Evolutionary conservation across 2,888 invertebrate species (phyloP).

Genomic region (Notocelia uddmanniana): DNA sequence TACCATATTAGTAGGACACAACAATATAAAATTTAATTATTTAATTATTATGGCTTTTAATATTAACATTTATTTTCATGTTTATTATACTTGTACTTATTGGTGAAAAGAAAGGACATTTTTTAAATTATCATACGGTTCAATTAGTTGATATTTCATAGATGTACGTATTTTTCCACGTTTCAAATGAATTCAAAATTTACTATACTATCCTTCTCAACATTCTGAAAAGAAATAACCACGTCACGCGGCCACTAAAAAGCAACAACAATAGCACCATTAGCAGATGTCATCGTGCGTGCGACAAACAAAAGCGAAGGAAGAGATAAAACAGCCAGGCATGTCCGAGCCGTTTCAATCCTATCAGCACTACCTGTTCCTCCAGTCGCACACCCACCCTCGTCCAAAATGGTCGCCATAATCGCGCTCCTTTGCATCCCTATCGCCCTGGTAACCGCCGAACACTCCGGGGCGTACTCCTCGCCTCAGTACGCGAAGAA

Average conservation of each 20-base stretch:
- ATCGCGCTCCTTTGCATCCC: conserved; percentile 59
- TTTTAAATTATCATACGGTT: no score
- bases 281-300: conserved; percentile 83
- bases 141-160: no score
- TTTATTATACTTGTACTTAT: no score
- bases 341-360: conserved; percentile 62
- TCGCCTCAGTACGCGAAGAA: conserved; percentile 84
- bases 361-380: conserved; percentile 72
- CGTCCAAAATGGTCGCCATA: conserved; percentile 68
- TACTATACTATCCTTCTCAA: neutral
- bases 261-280: conserved; percentile 78
- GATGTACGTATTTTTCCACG: neutral
- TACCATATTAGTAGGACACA: no score
- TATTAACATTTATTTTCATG: no score
- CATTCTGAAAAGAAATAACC: conserved; percentile 16
- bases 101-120: no score
- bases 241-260: conserved; percentile 59
- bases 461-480: conserved; percentile 82
- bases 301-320: conserved; percentile 80
- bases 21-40: no score
- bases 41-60: no score
- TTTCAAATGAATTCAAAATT: neutral
- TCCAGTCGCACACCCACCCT: conserved; percentile 56
- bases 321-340: conserved; percentile 80
- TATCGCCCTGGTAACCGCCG: conserved; percentile 57